Base-by-base conservation (phyloP, 92 coral and sea anemone genomes). In the Phenganax subtilis region DNA sequence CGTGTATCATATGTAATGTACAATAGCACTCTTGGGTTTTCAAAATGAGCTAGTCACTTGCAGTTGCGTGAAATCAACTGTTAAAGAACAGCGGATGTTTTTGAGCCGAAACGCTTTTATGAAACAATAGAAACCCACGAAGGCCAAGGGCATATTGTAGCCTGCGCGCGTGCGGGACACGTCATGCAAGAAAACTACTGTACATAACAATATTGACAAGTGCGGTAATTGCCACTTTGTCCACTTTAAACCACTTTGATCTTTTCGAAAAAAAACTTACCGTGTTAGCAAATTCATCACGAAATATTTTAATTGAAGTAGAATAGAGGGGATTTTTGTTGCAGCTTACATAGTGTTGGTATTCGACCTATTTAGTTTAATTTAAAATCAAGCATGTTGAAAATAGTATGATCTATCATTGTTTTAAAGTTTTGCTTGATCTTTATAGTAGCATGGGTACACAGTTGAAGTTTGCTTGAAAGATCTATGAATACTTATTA, bases 61-160 rank as follows among this genome's bases (percentile, higher is more conserved):
- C 80, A 56, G 3, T 28, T 31, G 73, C 83, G 51, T 79, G 83
- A 79, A 79, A 76, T 76, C 44, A 44, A 79, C 51, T 31, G 0
- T 62, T 55, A 58, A 76, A 20, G 27, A 54, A 31, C 73, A 79
- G 63, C 83, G 83, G 83, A 79, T 62, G 83, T 79, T 63, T 10
- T 79, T 65, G 57, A 64, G 73, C 53, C 51, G 51, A 47, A 64
- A 31, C 74, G 65, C 37, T 52, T 73, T 55, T 27, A 14, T 61
- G 44, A 51, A 64, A 79, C 83, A 79, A 79, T 62, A 64, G 83
- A 51, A 37, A n/a, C 31, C 31, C 71, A 30, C 64, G 66, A 79
- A 79, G 83, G 83, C 83, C 83, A 79, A 79, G 83, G 83, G 20
- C 68, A 78, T 17, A 62, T 28, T 64, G 62, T 14, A 51, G 74